Evolutionary conservation across 2,888 invertebrate species (phyloP), one percentile per base, ranked within the genome.

Genomic region (Anagyrus pseudococci): DNA sequence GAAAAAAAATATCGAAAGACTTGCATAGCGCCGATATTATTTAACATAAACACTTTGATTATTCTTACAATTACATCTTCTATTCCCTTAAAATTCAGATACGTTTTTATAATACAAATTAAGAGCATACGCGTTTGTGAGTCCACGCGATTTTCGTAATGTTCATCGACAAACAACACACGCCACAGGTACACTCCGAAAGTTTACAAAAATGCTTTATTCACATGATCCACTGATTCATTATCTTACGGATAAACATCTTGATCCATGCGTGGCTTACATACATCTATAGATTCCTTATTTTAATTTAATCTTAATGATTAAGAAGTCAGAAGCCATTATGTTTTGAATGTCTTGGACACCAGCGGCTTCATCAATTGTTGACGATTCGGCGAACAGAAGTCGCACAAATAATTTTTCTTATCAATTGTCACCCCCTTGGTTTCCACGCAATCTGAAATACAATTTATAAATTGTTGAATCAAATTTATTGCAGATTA

Each of bases 391-490:
- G 77, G 73, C 58, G 75, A 72, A 68, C 80, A 80, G 52, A 77
- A 77, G 63, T 80, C 80, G 74, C 80, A 79, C 63, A 73, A 73
- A 67, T 78, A 80, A 71, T 75, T 77, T 75, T 78, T 78, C 72
- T 72, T 73, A 70, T 80, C 78, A 71, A 78, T 72, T 69, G 59
- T 69, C 70, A 70, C 47, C 63, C 73, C 75, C 73, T 77, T 79
- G 75, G 71, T 77, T 76, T 78, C 79, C 79, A 77, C 79, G 78
- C 79, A 79, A 29, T 73, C 79, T 79, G 71, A 47, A 73, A 73
- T 68, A 47, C 26, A 20, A 56, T n/a, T n/a, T n/a, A n/a, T n/a
- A n/a, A n/a, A n/a, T n/a, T n/a, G n/a, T n/a, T n/a, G n/a, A n/a
- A n/a, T n/a, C n/a, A n/a, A n/a, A n/a, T 37, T 37, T 8, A 37